Percentiles rank a stretch among this genome's conserved stretches.
Evolutionary conservation across 2,113 vertebrate species (phyloP).

Genomic region (Heloderma charlesbogerti): DNA sequence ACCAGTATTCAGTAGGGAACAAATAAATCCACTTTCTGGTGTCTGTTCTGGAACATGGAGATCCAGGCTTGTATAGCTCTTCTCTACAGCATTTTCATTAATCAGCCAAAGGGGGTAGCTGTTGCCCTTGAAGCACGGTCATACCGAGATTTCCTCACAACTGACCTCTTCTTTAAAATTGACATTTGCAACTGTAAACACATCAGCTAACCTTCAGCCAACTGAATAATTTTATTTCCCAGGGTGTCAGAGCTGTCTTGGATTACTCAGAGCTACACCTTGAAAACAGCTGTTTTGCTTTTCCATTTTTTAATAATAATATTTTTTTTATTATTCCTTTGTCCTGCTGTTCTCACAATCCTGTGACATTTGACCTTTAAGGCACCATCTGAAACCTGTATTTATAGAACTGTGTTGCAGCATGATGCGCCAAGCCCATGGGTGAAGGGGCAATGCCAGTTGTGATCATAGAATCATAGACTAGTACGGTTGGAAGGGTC

Average conservation of each 20-base stretch:
- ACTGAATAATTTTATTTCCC: slow-evolving; percentile 35
- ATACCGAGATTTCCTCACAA: neutral
- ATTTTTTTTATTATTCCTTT: no score
- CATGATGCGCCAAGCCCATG: neutral
- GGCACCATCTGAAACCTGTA: neutral
- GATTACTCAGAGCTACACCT: slow-evolving; percentile 2
- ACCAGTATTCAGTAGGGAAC: neutral
- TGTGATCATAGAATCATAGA: no score
- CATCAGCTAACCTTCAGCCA: slow-evolving; percentile 49
- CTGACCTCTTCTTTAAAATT: slow-evolving; percentile 57
- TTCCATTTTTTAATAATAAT: no score
- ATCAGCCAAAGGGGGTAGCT: neutral
- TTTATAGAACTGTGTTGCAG: neutral
- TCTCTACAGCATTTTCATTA: neutral
- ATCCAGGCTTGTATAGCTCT: neutral
- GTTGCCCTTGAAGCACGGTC: neutral
- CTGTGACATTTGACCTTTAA: no score
- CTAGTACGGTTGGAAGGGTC: no score
- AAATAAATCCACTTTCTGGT: neutral
- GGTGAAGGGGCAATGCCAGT: rapidly evolving
- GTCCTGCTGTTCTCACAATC: neutral
- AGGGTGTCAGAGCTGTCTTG: neutral
- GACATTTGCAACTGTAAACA: slow-evolving; percentile 29
- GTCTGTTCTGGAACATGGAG: neutral
- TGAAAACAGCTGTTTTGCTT: slow-evolving; percentile 3